phyloP scores from a whole-genome alignment of 2,888 invertebrate genomes.

The Hanleya hanleyi region DNA sequence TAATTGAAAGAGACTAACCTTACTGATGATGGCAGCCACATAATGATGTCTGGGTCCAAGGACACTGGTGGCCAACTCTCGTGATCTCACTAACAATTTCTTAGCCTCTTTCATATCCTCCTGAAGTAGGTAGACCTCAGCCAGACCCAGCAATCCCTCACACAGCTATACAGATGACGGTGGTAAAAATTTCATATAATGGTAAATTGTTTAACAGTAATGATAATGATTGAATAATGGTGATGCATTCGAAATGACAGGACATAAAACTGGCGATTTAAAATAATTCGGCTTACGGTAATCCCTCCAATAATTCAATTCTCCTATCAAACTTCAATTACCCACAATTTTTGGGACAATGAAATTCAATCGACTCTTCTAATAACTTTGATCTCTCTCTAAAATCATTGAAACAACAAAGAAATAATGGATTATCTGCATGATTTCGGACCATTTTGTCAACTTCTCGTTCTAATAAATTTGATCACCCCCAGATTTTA shows the following conservation, averaged over 20 bases:
- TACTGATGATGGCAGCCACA: constrained; percentile 55
- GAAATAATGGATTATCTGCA: too few species aligned
- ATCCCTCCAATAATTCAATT: neutral
- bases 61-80: constrained; percentile 51
- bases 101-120: constrained; percentile 49
- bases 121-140: constrained; percentile 45
- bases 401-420: too few species aligned
- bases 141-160: constrained; percentile 52
- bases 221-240: too few species aligned
- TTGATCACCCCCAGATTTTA: too few species aligned
- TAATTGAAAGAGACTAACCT: constrained; percentile 43
- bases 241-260: neutral
- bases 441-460: too few species aligned
- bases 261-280: neutral
- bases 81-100: constrained; percentile 45
- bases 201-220: too few species aligned
- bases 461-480: too few species aligned
- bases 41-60: constrained; percentile 57
- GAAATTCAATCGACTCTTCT: too few species aligned
- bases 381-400: too few species aligned
- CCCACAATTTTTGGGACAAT: too few species aligned
- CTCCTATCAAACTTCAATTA: too few species aligned
- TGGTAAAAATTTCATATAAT: neutral
- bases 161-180: constrained; percentile 42
- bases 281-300: neutral